phyloP scores from a whole-genome alignment of 2,797 vertebrate genomes.

The Holocentrus rufus region DNA sequence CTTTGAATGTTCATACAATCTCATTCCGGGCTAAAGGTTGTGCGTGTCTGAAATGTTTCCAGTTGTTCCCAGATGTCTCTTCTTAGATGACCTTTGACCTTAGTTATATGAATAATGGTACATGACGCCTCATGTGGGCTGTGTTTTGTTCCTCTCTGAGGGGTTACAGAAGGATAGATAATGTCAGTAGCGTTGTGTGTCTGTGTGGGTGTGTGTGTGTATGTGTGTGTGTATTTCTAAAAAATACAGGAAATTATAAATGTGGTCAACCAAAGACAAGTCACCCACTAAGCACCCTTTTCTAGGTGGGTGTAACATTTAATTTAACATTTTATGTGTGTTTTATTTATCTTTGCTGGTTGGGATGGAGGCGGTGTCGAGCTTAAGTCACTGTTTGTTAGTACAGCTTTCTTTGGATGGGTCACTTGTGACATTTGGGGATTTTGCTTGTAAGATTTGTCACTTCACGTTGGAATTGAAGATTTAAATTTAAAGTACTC shows the following conservation, averaged over 20 bases:
- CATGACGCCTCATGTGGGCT: slow-evolving; percentile 56
- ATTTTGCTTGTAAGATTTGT: too few species aligned
- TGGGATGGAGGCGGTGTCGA: too few species aligned
- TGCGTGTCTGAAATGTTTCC: slow-evolving; percentile 27
- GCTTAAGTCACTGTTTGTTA: too few species aligned
- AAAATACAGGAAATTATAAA: slow-evolving; percentile 36
- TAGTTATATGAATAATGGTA: slow-evolving; percentile 55
- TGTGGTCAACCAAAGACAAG: slow-evolving; percentile 7
- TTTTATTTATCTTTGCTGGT: too few species aligned
- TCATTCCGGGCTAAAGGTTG: not conserved
- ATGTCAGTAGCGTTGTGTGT: not conserved
- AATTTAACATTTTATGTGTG: too few species aligned
- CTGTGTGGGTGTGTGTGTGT: slow-evolving; percentile 3
- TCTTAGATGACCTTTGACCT: slow-evolving; percentile 61
- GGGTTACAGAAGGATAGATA: not conserved
- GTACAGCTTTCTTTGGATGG: too few species aligned
- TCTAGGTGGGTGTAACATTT: too few species aligned
- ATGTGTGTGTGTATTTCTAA: not conserved
- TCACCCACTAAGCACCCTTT: not conserved
- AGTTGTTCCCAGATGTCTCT: slow-evolving; percentile 57
- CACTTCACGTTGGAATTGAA: too few species aligned
- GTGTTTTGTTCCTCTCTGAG: slow-evolving; percentile 48
- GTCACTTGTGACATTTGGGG: too few species aligned
- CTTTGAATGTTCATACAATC: slow-evolving; percentile 20
- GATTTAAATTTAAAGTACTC: too few species aligned